Evolutionary conservation across 2,113 vertebrate genomes (phyloP).

Genomic region (Mesitornis unicolor): DNA sequence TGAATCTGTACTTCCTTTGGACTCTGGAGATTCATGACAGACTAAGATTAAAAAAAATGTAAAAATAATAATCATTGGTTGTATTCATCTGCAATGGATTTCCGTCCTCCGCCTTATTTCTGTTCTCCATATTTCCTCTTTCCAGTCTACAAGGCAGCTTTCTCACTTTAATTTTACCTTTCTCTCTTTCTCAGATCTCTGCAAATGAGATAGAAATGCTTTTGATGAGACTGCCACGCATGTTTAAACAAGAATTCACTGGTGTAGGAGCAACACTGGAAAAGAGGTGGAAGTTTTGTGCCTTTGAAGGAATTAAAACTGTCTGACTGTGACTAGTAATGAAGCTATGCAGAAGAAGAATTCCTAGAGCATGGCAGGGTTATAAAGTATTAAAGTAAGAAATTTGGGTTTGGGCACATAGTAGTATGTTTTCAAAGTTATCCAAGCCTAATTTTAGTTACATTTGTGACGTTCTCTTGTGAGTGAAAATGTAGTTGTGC

Average conservation of each 20-base stretch:
- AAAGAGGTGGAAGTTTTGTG: conserved; percentile 97
- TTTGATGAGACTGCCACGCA: conserved; percentile 86
- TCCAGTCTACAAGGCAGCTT: background rate
- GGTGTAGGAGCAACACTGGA: conserved; percentile 95
- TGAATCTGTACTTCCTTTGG: background rate
- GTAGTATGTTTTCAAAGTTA: conserved; percentile 48
- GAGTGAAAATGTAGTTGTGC: conserved; percentile 79
- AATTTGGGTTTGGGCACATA: conserved; percentile 23
- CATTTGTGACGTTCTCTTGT: conserved; percentile 76
- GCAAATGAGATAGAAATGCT: conserved; percentile 90
- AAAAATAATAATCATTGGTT: background rate
- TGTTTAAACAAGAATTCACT: conserved; percentile 96
- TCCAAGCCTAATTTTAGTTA: conserved; percentile 69
- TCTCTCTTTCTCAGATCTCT: conserved; percentile 81
- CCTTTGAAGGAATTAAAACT: conserved; percentile 90
- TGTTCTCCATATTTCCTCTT: background rate
- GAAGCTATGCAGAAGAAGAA: conserved; percentile 37
- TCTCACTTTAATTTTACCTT: conserved; percentile 11
- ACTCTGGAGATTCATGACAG: background rate
- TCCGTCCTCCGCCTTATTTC: background rate
- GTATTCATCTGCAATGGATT: background rate
- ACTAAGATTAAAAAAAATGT: background rate
- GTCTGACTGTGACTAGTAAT: conserved; percentile 71
- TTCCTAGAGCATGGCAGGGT: conserved; percentile 49
- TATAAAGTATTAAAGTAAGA: conserved; percentile 23